Percentiles rank a stretch among this genome's conserved stretches.
phyloP scores from a whole-genome alignment of 53 echinoderm and acorn worm genomes.

The Glandiceps talaboti region DNA sequence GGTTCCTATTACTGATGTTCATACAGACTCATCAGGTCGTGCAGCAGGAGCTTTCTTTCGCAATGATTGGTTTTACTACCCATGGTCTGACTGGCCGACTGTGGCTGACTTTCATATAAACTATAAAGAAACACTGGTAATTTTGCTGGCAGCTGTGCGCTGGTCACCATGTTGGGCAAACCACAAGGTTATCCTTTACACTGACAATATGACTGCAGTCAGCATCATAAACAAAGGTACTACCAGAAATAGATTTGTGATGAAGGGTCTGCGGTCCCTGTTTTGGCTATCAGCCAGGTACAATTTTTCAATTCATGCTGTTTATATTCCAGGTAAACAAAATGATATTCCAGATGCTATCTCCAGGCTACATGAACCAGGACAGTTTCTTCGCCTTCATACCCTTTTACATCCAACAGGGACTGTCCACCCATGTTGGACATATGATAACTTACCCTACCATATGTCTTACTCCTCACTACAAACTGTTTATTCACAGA shows the following conservation, averaged over 20 bases:
- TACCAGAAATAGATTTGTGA: not conserved
- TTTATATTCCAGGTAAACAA: no score
- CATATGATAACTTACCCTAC: no score
- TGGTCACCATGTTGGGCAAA: no score
- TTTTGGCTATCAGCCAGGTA: no score
- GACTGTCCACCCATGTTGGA: no score
- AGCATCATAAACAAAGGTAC: conserved; percentile 9
- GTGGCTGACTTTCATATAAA: conserved; percentile 5
- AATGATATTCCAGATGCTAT: not conserved
- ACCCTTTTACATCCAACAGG: no score
- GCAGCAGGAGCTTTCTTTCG: no score
- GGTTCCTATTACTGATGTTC: not conserved
- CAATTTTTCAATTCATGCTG: no score
- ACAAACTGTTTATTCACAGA: no score
- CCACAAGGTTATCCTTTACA: not conserved
- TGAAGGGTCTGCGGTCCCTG: conserved; percentile 7
- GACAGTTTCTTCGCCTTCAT: not conserved
- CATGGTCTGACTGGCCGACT: conserved; percentile 3
- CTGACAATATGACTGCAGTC: conserved; percentile 4
- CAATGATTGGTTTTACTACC: not conserved
- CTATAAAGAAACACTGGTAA: conserved; percentile 3
- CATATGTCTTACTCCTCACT: no score
- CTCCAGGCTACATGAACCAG: not conserved
- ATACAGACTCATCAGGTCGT: no score
- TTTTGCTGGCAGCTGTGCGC: not conserved